Conservation (phyloP, 1,140 invertebrate genomes). For the Dendroctonus valens region DNA sequence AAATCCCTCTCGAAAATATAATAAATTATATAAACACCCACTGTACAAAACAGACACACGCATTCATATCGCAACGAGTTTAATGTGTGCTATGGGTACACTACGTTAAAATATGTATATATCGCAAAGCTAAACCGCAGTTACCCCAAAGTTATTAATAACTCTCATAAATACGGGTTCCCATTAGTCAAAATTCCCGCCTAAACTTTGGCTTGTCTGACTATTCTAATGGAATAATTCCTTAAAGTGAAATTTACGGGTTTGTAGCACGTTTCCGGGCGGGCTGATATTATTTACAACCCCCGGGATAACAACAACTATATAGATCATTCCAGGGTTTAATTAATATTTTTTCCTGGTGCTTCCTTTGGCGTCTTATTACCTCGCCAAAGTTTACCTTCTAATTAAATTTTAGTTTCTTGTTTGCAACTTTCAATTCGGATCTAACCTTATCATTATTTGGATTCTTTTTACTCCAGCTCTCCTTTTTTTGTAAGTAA, state of each 20-base stretch:
- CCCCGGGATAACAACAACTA: conserved; percentile 8
- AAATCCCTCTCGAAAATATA: conserved; percentile 12
- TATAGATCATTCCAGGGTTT: conserved; percentile 2
- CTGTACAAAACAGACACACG: conserved; percentile 17
- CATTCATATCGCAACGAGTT: conserved; percentile 20
- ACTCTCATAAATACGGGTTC: conserved; percentile 31
- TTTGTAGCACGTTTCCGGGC: conserved; percentile 9
- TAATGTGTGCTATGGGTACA: conserved; percentile 21
- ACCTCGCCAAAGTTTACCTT: no score
- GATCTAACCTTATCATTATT: no score
- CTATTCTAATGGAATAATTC: conserved; percentile 31
- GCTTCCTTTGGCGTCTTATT: no score
- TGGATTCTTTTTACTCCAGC: no score
- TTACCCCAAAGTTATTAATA: conserved; percentile 31
- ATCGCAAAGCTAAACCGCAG: conserved; percentile 26
- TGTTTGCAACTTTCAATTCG: no score
- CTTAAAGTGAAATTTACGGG: conserved; percentile 29
- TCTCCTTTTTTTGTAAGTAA: no score
- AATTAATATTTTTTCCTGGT: no score
- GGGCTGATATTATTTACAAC: conserved; percentile 20
- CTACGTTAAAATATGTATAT: conserved; percentile 29
- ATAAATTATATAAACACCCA: conserved; percentile 15
- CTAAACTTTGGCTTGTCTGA: conserved; percentile 31
- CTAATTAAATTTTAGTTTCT: no score
- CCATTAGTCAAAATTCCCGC: conserved; percentile 30